Conservation (phyloP, 1,140 invertebrate genomes). For the Harpegnathos saltator region DNA sequence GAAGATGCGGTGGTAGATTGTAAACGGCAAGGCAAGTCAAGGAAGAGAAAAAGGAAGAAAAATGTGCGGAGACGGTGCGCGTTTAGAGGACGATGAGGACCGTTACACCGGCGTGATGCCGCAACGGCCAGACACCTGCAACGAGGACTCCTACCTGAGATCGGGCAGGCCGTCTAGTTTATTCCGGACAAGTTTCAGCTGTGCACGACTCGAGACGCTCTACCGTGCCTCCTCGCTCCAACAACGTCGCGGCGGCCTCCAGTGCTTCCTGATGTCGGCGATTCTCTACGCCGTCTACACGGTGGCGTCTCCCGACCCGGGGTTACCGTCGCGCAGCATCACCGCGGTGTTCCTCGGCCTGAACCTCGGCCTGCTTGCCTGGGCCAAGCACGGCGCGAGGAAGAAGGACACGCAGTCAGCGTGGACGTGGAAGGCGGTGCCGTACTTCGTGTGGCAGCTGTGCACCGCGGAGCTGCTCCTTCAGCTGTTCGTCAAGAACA, state of each 20-base stretch:
- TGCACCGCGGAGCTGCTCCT: constrained; percentile 88
- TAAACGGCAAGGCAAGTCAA: too few relatives aligned
- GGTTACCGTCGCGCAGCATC: constrained; percentile 87
- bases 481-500: constrained; percentile 86
- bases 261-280: constrained; percentile 90
- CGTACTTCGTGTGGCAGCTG: constrained; percentile 88
- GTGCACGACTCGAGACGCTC: constrained; percentile 88
- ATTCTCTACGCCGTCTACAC: constrained; percentile 90
- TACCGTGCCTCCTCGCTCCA: constrained; percentile 92
- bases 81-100: constrained; percentile 34
- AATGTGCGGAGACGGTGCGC: constrained; percentile 6
- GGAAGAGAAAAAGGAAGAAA: background rate
- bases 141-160: constrained; percentile 84
- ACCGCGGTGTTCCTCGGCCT: constrained; percentile 86
- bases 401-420: constrained; percentile 75
- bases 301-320: constrained; percentile 81
- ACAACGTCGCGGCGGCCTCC: constrained; percentile 91
- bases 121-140: constrained; percentile 78
- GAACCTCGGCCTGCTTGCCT: constrained; percentile 86
- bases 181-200: constrained; percentile 82
- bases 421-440: constrained; percentile 86
- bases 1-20: constrained; percentile 4
- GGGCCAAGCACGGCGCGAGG: constrained; percentile 83
- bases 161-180: constrained; percentile 83
- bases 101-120: constrained; percentile 74